Percentiles rank a stretch among this genome's conserved stretches.
Conservation (phyloP, 2,888 invertebrate genomes). For the Ptychoptera albimana region DNA sequence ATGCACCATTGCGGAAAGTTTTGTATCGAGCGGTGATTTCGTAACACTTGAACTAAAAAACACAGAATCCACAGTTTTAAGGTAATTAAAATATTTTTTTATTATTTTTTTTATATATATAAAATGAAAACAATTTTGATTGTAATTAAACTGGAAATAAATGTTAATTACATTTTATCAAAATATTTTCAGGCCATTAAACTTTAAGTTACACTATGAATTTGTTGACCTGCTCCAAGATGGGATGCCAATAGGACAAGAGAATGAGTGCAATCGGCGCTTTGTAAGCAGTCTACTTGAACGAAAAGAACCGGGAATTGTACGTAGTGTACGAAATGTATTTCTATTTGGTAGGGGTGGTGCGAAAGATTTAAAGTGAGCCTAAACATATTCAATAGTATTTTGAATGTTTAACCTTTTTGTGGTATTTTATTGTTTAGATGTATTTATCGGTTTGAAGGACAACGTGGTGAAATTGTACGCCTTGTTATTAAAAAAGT, state of each 20-base stretch:
- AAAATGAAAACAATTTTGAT: neutral
- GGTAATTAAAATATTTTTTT: conserved; percentile 31
- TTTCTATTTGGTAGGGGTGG: conserved; percentile 79
- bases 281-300: conserved; percentile 47
- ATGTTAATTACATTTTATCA: neutral
- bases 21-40: conserved; percentile 64
- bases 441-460: conserved; percentile 79
- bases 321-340: conserved; percentile 66
- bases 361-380: conserved; percentile 59
- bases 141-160: no score
- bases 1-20: conserved; percentile 67
- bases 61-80: conserved; percentile 69
- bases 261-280: conserved; percentile 49
- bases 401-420: neutral
- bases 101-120: neutral
- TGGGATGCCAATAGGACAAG: conserved; percentile 60
- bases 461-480: conserved; percentile 64
- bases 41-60: conserved; percentile 64
- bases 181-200: conserved; percentile 48
- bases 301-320: conserved; percentile 47
- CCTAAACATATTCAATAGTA: neutral
- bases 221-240: conserved; percentile 79
- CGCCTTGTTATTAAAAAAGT: conserved; percentile 59
- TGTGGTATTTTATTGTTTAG: conserved; percentile 33
- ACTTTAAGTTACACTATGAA: conserved; percentile 73